These are phyloP conservation scores for Bursaphelenchus okinawaensis DNA, from an alignment of 2,888 invertebrate species.

Conservation along the genomic window DNA sequence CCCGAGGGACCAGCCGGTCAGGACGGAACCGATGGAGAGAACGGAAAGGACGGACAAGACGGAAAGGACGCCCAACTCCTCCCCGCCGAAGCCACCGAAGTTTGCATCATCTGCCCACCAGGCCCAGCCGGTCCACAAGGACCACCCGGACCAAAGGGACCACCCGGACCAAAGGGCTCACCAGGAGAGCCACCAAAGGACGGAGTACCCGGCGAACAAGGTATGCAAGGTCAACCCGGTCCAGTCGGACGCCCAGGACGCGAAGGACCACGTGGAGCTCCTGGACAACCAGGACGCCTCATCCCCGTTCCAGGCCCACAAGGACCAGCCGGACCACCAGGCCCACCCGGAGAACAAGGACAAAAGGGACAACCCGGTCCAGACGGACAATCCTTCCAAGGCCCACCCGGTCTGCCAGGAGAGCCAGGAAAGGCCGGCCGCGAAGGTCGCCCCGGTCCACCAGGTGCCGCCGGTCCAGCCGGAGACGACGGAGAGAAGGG, in stretches of 20 bases:
- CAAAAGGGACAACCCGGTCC: slow-evolving; percentile 49
- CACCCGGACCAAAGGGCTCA: slow-evolving; percentile 50
- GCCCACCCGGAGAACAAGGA: slow-evolving; percentile 50
- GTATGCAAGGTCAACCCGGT: slow-evolving; percentile 39
- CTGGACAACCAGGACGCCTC: slow-evolving; percentile 36
- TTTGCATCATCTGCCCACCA: slow-evolving; percentile 32
- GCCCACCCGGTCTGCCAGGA: slow-evolving; percentile 44
- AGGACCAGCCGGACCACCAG: slow-evolving; percentile 46
- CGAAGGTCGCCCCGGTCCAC: slow-evolving; percentile 44
- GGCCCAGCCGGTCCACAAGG: slow-evolving; percentile 45
- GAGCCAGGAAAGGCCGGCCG: slow-evolving; percentile 42
- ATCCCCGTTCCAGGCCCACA: slow-evolving; percentile 42
- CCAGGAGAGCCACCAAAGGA: slow-evolving; percentile 36
- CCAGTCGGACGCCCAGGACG: slow-evolving; percentile 52
- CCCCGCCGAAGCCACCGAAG: slow-evolving; percentile 26
- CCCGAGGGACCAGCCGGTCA: slow-evolving; percentile 21
- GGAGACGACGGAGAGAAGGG: slow-evolving; percentile 53
- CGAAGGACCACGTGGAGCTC: slow-evolving; percentile 39
- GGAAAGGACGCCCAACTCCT: slow-evolving; percentile 35
- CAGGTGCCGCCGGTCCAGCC: slow-evolving; percentile 39
- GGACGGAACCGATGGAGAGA: slow-evolving; percentile 34
- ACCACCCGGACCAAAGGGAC: slow-evolving; percentile 49
- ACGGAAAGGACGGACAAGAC: slow-evolving; percentile 32
- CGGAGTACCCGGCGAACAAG: slow-evolving; percentile 45
- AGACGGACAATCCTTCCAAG: slow-evolving; percentile 41